Percentiles rank a stretch among this genome's conserved stretches.
phyloP scores from a whole-genome alignment of 1,140 invertebrate species.

The Aphelenchoides besseyi region DNA sequence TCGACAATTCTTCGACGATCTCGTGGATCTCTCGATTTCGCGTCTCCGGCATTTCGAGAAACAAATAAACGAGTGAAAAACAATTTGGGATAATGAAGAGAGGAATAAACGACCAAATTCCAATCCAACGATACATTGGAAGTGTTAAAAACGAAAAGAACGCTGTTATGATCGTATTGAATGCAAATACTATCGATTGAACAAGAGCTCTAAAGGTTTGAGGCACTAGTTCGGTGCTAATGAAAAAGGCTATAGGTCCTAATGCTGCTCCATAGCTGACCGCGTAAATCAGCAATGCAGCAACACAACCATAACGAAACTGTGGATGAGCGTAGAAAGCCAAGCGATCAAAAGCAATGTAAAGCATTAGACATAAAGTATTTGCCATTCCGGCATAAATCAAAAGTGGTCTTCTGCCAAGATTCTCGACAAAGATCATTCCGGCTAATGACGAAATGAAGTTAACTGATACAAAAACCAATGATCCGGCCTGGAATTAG shows the following conservation, averaged over 20 bases:
- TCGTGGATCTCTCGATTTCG: conserved; percentile 49
- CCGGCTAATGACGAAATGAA: conserved; percentile 48
- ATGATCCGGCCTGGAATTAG: no score
- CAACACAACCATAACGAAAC: conserved; percentile 53
- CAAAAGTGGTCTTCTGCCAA: conserved; percentile 50
- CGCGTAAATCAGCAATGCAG: conserved; percentile 43
- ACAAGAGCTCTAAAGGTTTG: conserved; percentile 54
- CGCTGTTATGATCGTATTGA: conserved; percentile 54
- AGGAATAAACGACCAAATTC: conserved; percentile 54
- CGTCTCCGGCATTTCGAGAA: conserved; percentile 43
- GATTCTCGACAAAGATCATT: conserved; percentile 46
- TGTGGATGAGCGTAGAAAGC: conserved; percentile 24
- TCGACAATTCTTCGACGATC: conserved; percentile 43
- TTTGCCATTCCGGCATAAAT: conserved; percentile 53
- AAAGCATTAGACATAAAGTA: conserved; percentile 44
- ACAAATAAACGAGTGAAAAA: conserved; percentile 42
- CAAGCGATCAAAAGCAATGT: conserved; percentile 54
- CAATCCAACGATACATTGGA: conserved; percentile 43
- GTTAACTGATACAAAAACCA: conserved; percentile 50
- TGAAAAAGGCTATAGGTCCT: conserved; percentile 57
- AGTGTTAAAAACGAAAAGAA: conserved; percentile 49
- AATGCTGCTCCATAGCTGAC: conserved; percentile 53
- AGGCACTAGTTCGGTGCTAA: conserved; percentile 52
- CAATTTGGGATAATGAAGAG: conserved; percentile 54
- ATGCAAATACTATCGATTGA: conserved; percentile 53